phyloP scores from a whole-genome alignment of 2,113 vertebrate species.

The Egretta garzetta region DNA sequence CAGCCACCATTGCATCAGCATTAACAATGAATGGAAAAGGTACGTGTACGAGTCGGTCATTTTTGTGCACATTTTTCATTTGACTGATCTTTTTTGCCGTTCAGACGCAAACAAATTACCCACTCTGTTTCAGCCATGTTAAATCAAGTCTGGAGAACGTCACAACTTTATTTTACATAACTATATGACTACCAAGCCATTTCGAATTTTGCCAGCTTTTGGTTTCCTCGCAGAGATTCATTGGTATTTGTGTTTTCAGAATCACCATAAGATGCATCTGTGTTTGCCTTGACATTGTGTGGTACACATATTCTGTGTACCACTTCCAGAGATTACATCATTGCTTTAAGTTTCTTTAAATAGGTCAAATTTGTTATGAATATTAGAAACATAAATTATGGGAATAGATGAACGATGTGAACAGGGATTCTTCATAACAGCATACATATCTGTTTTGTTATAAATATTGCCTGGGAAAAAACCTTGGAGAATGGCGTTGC shows the following conservation, averaged over 20 bases:
- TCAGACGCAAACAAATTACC: neutral
- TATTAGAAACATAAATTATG: neutral
- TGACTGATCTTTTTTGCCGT: neutral
- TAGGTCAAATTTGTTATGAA: neutral
- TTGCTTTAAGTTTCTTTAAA: neutral
- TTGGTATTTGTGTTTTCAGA: conserved; percentile 14
- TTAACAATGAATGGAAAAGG: conserved; percentile 87
- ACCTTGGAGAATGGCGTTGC: neutral
- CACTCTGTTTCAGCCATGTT: neutral
- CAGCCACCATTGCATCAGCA: conserved; percentile 81
- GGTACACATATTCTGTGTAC: neutral
- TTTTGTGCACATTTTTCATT: neutral
- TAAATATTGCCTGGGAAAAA: neutral
- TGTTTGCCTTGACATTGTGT: neutral
- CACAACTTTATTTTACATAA: neutral
- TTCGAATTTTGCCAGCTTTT: neutral
- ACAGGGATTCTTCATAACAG: neutral
- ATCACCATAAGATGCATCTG: neutral
- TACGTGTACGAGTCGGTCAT: conserved; percentile 6
- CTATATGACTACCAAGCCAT: neutral
- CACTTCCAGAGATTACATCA: neutral
- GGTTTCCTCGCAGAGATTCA: neutral
- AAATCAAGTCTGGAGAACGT: neutral
- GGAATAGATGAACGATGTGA: neutral
- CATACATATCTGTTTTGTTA: neutral